Evolutionary conservation across 2,888 invertebrate genomes (phyloP), one percentile per base, ranked within the genome.

Genomic region (Hoplodrina blanda): DNA sequence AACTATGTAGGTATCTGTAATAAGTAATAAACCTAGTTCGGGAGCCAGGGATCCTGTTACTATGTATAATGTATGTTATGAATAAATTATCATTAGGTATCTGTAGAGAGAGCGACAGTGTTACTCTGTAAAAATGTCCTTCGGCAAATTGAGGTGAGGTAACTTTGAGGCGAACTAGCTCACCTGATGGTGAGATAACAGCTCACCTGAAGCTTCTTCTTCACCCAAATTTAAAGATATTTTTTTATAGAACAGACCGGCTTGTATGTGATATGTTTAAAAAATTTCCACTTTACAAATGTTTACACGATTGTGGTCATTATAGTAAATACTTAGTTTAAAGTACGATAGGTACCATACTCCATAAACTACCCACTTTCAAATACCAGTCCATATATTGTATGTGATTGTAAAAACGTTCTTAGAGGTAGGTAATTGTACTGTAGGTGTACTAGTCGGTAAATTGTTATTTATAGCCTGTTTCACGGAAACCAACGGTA

Each of bases 401-500:
- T 69, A 73, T 52, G 55, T 50, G 64, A 53, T 63, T 65, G 73
- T 77, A 78, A 75, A 81, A 66, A 75, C 76, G 70, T 84, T 82
- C 81, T 86, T 78, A 84, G 80, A 73, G 63, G 80, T 25, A 82
- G 76, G 85, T 87, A 90, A 88, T 87, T 87, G 81, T 84, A 76
- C 73, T 76, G 85, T 85, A 80, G 79, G 79, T 85, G 80, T 74
- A 80, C 78, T 81, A 70, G 68, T 73, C 69, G 71, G 84, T 86
- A 89, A 79, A 89, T 88, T 90, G 89, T 89, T 88, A 89, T 90
- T 90, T 89, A 90, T 85, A 61, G 85, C 76, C 72, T 56, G 79
- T 81, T 88, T 87, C 85, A 76, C 79, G 80, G 88, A 88, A 90
- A 87, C 81, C 78, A 82, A 81, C 83, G 66, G 83, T 81, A 77